Conservation (phyloP, 2,888 invertebrate genomes). For the Callyntrura guangdongensis region DNA sequence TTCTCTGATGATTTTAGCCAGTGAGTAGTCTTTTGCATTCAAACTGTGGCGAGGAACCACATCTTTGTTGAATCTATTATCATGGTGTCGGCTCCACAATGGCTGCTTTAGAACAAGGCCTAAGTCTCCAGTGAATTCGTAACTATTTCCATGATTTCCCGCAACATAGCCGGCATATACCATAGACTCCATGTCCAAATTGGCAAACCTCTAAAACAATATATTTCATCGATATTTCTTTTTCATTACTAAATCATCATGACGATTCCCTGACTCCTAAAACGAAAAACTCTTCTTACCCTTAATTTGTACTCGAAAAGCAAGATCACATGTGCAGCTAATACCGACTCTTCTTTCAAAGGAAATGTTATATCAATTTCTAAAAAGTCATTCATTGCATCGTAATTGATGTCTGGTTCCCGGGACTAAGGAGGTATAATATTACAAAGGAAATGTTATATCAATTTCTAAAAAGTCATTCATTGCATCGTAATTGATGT, state of each 20-base stretch:
- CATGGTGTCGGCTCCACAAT: constrained; percentile 86
- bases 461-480: constrained; percentile 89
- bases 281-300: no score
- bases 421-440: constrained; percentile 88
- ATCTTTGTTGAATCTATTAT: constrained; percentile 88
- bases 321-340: constrained; percentile 88
- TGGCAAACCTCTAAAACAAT: constrained; percentile 86
- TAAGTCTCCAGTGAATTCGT: constrained; percentile 86
- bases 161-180: constrained; percentile 86
- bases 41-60: constrained; percentile 87
- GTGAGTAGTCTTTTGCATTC: constrained; percentile 86
- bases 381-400: constrained; percentile 89
- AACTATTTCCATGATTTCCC: constrained; percentile 86
- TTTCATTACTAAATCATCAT: no score
- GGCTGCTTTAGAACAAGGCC: constrained; percentile 86
- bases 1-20: constrained; percentile 88
- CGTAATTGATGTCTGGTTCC: constrained; percentile 89
- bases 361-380: constrained; percentile 88
- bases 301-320: constrained; percentile 89
- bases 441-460: constrained; percentile 88
- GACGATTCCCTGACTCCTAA: no score
- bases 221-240: no score
- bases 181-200: constrained; percentile 87
- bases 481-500: constrained; percentile 89
- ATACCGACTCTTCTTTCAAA: constrained; percentile 87